Percentiles rank a stretch among this genome's conserved stretches.
These are phyloP conservation scores for Rosalia funebris DNA, from an alignment of 2,888 invertebrate genomes.

Conservation along the genomic window DNA sequence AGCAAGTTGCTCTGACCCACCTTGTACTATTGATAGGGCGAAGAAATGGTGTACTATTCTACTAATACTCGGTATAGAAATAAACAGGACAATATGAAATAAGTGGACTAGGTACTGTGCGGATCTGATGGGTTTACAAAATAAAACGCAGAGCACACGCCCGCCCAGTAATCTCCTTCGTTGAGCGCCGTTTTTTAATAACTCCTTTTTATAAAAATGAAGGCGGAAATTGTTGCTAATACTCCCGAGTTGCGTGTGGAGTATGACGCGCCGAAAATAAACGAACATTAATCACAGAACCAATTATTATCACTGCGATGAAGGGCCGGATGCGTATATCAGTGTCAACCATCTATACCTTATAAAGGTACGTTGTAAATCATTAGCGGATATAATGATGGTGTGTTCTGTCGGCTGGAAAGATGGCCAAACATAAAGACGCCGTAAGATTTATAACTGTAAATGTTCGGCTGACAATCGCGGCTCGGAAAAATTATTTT, in stretches of 20 bases:
- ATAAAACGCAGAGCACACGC: too few relatives aligned
- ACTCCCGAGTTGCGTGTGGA: not conserved
- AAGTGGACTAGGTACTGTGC: too few relatives aligned
- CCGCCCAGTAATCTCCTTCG: not conserved
- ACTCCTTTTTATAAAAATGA: not conserved
- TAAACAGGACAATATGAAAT: too few relatives aligned
- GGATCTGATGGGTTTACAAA: too few relatives aligned
- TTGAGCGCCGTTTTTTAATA: not conserved
- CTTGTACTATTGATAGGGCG: too few relatives aligned
- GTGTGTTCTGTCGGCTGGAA: not conserved
- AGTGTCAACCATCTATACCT: slow-evolving; percentile 19
- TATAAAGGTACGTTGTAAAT: slow-evolving; percentile 14
- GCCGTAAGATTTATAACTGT: slow-evolving; percentile 19
- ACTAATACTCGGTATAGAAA: too few relatives aligned
- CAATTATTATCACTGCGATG: slow-evolving; percentile 18
- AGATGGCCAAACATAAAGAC: slow-evolving; percentile 20
- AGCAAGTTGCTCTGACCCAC: too few relatives aligned
- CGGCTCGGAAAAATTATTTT: slow-evolving; percentile 12
- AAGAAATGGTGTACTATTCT: too few relatives aligned
- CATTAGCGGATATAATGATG: slow-evolving; percentile 16
- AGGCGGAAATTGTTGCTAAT: slow-evolving; percentile 1
- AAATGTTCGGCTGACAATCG: slow-evolving; percentile 1
- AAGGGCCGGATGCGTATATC: slow-evolving; percentile 12
- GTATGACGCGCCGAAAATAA: slow-evolving; percentile 10
- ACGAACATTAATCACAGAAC: slow-evolving; percentile 17